A percentile compares a stretch with the other conserved stretches of the same genome.
Evolutionary conservation across 2,888 invertebrate genomes (phyloP).

Genomic region (Zelleria hepariella): DNA sequence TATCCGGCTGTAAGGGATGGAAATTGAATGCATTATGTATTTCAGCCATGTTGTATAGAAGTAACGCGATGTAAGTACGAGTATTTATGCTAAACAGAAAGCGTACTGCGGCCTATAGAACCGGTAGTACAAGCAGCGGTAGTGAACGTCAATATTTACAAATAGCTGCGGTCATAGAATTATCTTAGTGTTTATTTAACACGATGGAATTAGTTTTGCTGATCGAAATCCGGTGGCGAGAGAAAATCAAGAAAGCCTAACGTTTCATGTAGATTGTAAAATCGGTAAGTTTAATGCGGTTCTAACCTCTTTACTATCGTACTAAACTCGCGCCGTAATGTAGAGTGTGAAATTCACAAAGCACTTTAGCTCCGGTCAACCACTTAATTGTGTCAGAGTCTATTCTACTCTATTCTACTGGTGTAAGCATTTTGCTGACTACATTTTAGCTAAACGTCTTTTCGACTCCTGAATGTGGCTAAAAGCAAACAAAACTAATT

Average conservation of each 20-base stretch:
- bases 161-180: neutral
- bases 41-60: neutral
- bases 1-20: neutral
- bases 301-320: neutral
- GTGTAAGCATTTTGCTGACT: neutral
- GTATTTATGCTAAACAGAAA: neutral
- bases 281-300: neutral
- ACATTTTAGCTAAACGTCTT: neutral
- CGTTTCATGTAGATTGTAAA: neutral
- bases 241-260: neutral
- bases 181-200: neutral
- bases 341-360: neutral
- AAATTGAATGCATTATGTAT: neutral
- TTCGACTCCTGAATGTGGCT: neutral
- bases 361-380: neutral
- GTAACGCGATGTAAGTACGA: neutral
- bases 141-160: neutral
- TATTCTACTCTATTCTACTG: neutral
- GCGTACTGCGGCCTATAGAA: neutral
- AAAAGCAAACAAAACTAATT: slow-evolving; percentile 5
- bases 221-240: neutral
- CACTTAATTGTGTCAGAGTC: neutral
- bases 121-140: neutral
- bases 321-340: neutral
- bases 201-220: neutral